A percentile compares a stretch with the other conserved stretches of the same genome.
Conservation (phyloP, 2,888 invertebrate species). For the Dione juno region DNA sequence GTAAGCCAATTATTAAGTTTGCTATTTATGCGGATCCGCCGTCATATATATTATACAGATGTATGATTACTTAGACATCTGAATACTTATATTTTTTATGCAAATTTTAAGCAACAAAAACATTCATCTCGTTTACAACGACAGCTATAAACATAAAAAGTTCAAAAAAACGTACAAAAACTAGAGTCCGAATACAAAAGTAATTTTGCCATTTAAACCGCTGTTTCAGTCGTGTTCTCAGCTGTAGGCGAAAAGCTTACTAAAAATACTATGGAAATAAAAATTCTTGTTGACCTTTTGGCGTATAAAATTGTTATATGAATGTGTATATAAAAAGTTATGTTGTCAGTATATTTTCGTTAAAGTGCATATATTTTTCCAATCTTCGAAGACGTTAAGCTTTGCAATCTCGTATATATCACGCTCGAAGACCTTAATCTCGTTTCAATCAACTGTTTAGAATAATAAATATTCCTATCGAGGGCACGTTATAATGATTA, state of each 20-base stretch:
- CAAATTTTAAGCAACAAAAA: constrained; percentile 2
- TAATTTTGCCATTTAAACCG: constrained; percentile 5
- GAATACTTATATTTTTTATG: background rate
- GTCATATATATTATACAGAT: too few relatives aligned
- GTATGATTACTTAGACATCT: too few relatives aligned
- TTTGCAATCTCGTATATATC: constrained; percentile 31
- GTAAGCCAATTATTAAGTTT: too few relatives aligned
- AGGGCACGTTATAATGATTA: background rate
- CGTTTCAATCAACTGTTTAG: constrained; percentile 42
- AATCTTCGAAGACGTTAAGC: constrained; percentile 35
- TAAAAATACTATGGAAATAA: constrained; percentile 26
- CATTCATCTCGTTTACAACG: constrained; percentile 17
- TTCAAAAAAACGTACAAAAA: constrained; percentile 19
- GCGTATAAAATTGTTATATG: constrained; percentile 25
- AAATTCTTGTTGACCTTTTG: constrained; percentile 29
- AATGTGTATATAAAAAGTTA: constrained; percentile 26
- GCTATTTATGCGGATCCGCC: too few relatives aligned
- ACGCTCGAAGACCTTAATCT: constrained; percentile 29
- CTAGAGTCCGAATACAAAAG: constrained; percentile 14
- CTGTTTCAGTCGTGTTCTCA: constrained; percentile 17
- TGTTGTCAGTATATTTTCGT: constrained; percentile 29
- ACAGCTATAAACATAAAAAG: constrained; percentile 15
- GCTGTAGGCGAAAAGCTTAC: constrained; percentile 21
- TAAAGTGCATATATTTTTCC: constrained; percentile 28
- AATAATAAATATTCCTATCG: constrained; percentile 39